phyloP scores from a whole-genome alignment of 1,140 invertebrate genomes.

The Elymnias hypermnestra region DNA sequence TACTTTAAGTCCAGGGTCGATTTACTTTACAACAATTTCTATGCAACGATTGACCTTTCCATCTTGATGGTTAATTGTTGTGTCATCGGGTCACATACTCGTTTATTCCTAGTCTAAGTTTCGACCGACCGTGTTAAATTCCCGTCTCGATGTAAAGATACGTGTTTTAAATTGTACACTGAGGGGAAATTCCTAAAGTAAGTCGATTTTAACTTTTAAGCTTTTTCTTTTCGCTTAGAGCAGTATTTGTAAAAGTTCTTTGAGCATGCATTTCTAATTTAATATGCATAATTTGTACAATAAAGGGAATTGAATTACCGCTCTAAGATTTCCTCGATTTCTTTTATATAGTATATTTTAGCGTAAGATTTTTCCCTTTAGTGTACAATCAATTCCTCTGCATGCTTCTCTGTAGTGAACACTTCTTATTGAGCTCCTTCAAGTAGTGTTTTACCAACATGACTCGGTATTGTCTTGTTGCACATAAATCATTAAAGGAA shows the following conservation, averaged over 20 bases:
- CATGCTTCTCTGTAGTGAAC: constrained; percentile 28
- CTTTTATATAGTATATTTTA: constrained; percentile 13
- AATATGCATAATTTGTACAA: constrained; percentile 45
- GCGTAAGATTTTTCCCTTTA: constrained; percentile 65
- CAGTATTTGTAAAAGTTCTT: constrained; percentile 36
- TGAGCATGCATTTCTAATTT: constrained; percentile 28
- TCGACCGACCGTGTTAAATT: too few relatives aligned
- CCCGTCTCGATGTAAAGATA: too few relatives aligned
- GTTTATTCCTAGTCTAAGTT: too few relatives aligned
- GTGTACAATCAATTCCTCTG: constrained; percentile 63
- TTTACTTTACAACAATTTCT: too few relatives aligned
- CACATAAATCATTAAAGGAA: too few relatives aligned
- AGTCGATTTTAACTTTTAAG: constrained; percentile 48
- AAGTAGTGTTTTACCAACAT: too few relatives aligned
- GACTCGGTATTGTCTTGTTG: too few relatives aligned
- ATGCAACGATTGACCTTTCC: too few relatives aligned
- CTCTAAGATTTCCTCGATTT: constrained; percentile 54
- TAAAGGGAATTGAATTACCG: constrained; percentile 66
- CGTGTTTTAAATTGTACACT: constrained; percentile 72
- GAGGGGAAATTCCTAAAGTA: constrained; percentile 60
- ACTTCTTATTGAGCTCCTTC: too few relatives aligned
- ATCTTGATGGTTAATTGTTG: too few relatives aligned
- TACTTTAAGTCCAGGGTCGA: too few relatives aligned
- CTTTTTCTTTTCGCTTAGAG: constrained; percentile 59
- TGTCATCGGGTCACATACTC: too few relatives aligned